phyloP scores from a whole-genome alignment of 2,888 invertebrate genomes.

The Eledone cirrhosa region DNA sequence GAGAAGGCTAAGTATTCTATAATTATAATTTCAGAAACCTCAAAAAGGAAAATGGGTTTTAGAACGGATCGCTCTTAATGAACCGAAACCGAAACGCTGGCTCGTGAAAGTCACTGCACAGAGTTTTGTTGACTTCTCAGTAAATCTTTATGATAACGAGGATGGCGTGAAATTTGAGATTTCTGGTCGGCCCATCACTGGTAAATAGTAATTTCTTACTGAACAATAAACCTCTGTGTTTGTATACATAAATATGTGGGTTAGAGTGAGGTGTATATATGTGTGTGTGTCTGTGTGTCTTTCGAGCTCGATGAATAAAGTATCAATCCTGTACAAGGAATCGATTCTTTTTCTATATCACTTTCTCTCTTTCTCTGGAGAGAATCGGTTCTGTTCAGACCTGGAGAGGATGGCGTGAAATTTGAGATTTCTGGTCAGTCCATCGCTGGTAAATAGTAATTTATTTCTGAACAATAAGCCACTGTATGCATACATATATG shows the following conservation, averaged over 20 bases:
- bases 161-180: constrained; percentile 15
- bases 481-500: no score
- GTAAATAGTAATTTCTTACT: background rate
- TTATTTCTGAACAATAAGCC: background rate
- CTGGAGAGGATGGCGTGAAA: background rate
- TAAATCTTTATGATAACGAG: background rate
- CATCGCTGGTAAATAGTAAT: background rate
- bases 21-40: background rate
- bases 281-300: background rate
- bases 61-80: background rate
- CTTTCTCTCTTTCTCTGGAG: background rate
- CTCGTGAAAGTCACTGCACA: background rate
- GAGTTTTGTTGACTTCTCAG: constrained; percentile 12
- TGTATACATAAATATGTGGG: no score
- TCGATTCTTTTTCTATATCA: background rate
- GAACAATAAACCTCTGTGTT: background rate
- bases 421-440: constrained; percentile 14
- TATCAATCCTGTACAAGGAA: no score
- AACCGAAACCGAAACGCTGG: background rate
- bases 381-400: no score
- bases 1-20: background rate
- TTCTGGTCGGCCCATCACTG: constrained; percentile 12
- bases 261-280: no score
- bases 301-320: no score
- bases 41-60: background rate